Evolutionary conservation across 2,797 vertebrate genomes (phyloP).

Genomic region (Mallotus villosus): DNA sequence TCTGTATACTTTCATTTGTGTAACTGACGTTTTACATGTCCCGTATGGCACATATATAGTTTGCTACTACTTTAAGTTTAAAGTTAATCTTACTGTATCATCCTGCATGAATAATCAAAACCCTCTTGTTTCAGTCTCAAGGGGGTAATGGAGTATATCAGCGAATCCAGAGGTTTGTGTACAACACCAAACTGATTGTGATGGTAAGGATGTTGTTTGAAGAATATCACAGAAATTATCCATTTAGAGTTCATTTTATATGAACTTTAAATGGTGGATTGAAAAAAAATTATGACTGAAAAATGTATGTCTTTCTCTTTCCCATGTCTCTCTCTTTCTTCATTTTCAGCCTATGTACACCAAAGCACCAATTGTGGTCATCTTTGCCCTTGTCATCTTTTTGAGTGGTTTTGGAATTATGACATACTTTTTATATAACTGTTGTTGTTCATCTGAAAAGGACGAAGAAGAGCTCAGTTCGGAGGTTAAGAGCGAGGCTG

Average conservation of each 20-base stretch:
- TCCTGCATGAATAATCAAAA: not conserved
- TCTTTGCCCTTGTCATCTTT: not conserved
- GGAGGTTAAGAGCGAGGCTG: not conserved
- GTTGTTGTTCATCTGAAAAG: not conserved
- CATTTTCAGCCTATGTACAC: not conserved
- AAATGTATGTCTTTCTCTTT: not conserved
- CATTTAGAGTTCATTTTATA: too few relatives aligned
- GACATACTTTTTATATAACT: not conserved
- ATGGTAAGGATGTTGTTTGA: conserved; percentile 70
- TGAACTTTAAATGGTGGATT: not conserved
- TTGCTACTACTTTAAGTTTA: not conserved
- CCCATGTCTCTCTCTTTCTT: not conserved
- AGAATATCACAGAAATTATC: not conserved
- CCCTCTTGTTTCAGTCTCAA: conserved; percentile 70
- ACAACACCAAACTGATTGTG: conserved; percentile 79
- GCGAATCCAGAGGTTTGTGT: conserved; percentile 78
- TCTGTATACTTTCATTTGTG: not conserved
- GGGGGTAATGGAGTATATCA: conserved; percentile 85
- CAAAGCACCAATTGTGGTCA: not conserved
- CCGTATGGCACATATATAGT: too few relatives aligned
- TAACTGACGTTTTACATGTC: not conserved
- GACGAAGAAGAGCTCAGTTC: not conserved
- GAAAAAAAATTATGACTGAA: not conserved
- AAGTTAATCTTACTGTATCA: not conserved
- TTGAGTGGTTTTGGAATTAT: not conserved